A percentile compares a stretch with the other conserved stretches of the same genome.
These are phyloP conservation scores for Vannuccia rotundouncinata DNA, from an alignment of 2,888 invertebrate species.

Conservation along the genomic window DNA sequence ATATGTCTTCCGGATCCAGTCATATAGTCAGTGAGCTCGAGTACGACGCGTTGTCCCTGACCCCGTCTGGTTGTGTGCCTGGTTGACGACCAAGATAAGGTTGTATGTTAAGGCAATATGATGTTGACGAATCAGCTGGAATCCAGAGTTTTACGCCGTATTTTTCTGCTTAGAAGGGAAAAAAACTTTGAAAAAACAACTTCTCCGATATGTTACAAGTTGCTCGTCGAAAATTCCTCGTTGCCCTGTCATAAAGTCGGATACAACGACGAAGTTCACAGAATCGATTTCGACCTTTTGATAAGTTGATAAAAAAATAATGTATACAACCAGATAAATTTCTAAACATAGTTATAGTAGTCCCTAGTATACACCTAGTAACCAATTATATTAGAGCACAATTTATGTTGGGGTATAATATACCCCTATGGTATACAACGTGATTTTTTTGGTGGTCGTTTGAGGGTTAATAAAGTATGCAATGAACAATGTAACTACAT, in stretches of 20 bases:
- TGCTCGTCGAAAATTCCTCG: slow-evolving; percentile 15
- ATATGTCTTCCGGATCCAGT: slow-evolving; percentile 29
- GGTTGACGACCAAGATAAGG: slow-evolving; percentile 22
- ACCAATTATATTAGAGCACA: too few relatives aligned
- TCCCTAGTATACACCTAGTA: too few relatives aligned
- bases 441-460: too few relatives aligned
- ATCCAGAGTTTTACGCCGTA: slow-evolving; percentile 20
- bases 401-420: too few relatives aligned
- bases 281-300: not conserved
- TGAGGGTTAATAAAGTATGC: too few relatives aligned
- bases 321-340: too few relatives aligned
- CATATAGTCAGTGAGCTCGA: slow-evolving; percentile 27
- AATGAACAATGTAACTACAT: too few relatives aligned
- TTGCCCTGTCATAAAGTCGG: slow-evolving; percentile 16
- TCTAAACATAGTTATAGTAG: too few relatives aligned
- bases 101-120: slow-evolving; percentile 28
- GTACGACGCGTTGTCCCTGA: not conserved
- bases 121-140: slow-evolving; percentile 1
- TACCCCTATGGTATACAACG: too few relatives aligned
- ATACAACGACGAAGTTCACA: slow-evolving; percentile 11
- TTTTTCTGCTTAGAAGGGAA: slow-evolving; percentile 6
- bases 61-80: slow-evolving; percentile 16
- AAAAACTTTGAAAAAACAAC: slow-evolving; percentile 16
- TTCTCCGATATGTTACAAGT: not conserved
- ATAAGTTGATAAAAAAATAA: too few relatives aligned